Percentiles rank a stretch among this genome's conserved stretches.
These are phyloP conservation scores for Acholoe squamosa DNA, from an alignment of 2,888 invertebrate species.

Conservation along the genomic window DNA sequence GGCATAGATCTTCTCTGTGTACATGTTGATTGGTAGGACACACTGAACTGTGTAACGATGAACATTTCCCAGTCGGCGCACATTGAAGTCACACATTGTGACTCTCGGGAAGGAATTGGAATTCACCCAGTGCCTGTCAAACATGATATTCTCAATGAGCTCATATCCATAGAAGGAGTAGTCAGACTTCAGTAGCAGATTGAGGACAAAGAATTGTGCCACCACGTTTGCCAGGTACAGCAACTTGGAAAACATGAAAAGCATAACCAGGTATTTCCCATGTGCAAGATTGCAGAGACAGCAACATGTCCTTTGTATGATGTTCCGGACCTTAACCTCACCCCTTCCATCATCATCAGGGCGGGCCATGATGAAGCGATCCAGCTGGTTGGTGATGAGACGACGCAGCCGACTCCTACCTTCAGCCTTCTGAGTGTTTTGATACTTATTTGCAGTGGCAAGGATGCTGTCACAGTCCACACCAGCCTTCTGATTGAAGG, in stretches of 20 bases:
- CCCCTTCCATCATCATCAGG: not conserved
- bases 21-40: constrained; percentile 72
- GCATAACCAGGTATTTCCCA: constrained; percentile 77
- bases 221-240: constrained; percentile 78
- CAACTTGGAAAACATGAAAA: constrained; percentile 79
- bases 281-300: constrained; percentile 47
- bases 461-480: constrained; percentile 69
- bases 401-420: constrained; percentile 47
- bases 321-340: constrained; percentile 18
- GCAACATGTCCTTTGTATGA: constrained; percentile 9
- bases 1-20: constrained; percentile 69
- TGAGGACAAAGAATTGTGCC: constrained; percentile 80
- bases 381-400: constrained; percentile 67
- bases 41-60: constrained; percentile 78
- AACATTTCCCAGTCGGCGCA: constrained; percentile 78
- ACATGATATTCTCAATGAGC: constrained; percentile 70
- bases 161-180: constrained; percentile 81
- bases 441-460: constrained; percentile 61
- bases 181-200: constrained; percentile 80
- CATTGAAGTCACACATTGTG: constrained; percentile 82
- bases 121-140: constrained; percentile 71
- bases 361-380: constrained; percentile 65
- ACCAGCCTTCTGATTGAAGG: constrained; percentile 67
- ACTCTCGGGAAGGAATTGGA: constrained; percentile 82
- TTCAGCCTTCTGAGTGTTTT: constrained; percentile 60